Base-by-base conservation (phyloP, 2,113 vertebrate genomes). In the Morone saxatilis region DNA sequence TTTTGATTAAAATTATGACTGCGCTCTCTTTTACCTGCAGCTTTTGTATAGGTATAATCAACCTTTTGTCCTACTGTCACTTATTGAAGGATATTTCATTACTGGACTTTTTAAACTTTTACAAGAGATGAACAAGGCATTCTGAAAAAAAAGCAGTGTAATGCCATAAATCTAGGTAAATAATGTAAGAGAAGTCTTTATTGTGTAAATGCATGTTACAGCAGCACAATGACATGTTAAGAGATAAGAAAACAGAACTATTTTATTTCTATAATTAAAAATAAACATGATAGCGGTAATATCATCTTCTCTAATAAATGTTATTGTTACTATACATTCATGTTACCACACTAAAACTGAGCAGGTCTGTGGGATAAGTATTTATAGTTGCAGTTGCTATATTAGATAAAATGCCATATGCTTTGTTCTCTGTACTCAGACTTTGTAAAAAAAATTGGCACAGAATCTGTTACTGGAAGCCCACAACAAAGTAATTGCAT, bases 11-110 rank as follows among this genome's bases (percentile, higher is more conserved):
- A 80, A 80, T 56, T 43, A 66, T 57, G 38, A 41, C 9, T n/a
- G 25, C 16, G 51, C 73, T 80, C 20, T 72, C 11, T 76, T 78
- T 70, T 45, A n/a, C 45, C 61, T 20, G 31, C 56, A 80, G 51
- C 41, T 82, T 78, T 72, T 80, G 17, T 85, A 45, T 11, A 3
- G 16, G 31, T 61, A 75, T 76, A 22, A 81, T 84, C 60, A 86
- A 41, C 45, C 56, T 75, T 79, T 80, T 71, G 70, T 57, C 50
- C 81, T 56, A 16, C 53, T 76, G 71, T 83, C 68, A 48, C 19
- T 57, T 50, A 40, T 9, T 68, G 11, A 9, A 47, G 16, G 20
- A 57, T 22, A 7, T 54, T 51, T 80, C 4, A 62, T 20, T 7
- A 31, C 31, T 54, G 0, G 17, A 50, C n/a, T 76, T 31, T 70